These are phyloP conservation scores for Eurytoma adleriae DNA, from an alignment of 2,888 invertebrate genomes.

Conservation along the genomic window DNA sequence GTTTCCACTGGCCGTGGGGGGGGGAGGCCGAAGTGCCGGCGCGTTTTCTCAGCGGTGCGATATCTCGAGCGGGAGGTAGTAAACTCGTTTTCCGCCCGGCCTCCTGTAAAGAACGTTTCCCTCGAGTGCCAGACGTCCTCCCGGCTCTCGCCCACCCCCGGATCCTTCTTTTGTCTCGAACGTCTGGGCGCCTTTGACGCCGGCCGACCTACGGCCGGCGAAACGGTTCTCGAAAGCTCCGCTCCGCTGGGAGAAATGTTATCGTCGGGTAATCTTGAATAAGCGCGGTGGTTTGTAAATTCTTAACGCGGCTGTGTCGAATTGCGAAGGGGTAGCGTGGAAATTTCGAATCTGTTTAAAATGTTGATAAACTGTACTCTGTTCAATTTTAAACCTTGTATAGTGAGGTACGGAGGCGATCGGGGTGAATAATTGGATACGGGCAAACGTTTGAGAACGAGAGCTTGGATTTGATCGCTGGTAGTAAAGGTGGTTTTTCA, in stretches of 20 bases:
- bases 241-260: constrained; percentile 23
- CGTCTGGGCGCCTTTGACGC: background rate
- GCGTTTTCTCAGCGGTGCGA: constrained; percentile 45
- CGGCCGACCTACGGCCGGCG: constrained; percentile 36
- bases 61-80: constrained; percentile 40
- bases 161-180: no score
- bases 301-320: no score
- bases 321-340: no score
- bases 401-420: no score
- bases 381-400: no score
- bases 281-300: background rate
- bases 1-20: background rate
- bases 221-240: constrained; percentile 53
- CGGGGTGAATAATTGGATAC: no score
- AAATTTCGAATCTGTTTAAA: no score
- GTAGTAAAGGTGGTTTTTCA: no score
- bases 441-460: no score
- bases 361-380: no score
- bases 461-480: no score
- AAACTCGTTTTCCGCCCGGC: constrained; percentile 50
- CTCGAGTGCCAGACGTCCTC: constrained; percentile 4
- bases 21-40: background rate
- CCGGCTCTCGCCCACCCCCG: no score
- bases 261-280: background rate
- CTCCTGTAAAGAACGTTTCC: constrained; percentile 52